phyloP scores from a whole-genome alignment of 2,888 invertebrate species.

The Dryocosmus kuriphilus region DNA sequence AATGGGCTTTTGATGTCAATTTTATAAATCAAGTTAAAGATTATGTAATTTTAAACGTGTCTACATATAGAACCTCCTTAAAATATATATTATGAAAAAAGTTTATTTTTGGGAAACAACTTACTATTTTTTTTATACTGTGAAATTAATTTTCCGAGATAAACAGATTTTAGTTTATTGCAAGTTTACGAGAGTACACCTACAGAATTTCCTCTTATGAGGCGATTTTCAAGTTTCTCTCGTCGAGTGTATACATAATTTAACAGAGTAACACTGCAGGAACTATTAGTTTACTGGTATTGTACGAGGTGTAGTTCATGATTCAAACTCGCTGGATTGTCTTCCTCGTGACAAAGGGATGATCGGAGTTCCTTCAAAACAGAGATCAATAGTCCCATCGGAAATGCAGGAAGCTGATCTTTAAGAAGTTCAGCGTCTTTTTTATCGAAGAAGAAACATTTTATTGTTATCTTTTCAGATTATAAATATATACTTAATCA shows the following conservation, averaged over 20 bases:
- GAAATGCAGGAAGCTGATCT: not conserved
- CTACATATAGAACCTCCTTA: too few relatives aligned
- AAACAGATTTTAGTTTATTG: not conserved
- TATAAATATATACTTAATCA: not conserved
- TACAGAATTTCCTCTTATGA: not conserved
- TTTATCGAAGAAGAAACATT: not conserved
- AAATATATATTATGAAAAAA: too few relatives aligned
- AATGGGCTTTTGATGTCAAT: too few relatives aligned
- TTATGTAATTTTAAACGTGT: too few relatives aligned
- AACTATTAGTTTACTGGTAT: not conserved
- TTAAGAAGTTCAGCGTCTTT: not conserved
- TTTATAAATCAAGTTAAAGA: too few relatives aligned
- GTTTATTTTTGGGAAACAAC: too few relatives aligned
- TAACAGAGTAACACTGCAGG: not conserved
- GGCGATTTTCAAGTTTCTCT: not conserved
- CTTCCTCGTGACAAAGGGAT: conserved; percentile 8
- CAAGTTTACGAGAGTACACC: not conserved
- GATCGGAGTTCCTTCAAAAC: not conserved
- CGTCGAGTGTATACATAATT: not conserved
- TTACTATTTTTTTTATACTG: not conserved
- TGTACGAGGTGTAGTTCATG: not conserved
- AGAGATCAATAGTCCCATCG: not conserved
- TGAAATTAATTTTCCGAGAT: not conserved
- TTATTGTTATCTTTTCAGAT: not conserved
- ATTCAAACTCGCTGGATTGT: not conserved